Percentiles rank a stretch among this genome's conserved stretches.
These are phyloP conservation scores for Gymnoscopelus microlampas DNA, from an alignment of 2,797 vertebrate genomes.

Conservation along the genomic window DNA sequence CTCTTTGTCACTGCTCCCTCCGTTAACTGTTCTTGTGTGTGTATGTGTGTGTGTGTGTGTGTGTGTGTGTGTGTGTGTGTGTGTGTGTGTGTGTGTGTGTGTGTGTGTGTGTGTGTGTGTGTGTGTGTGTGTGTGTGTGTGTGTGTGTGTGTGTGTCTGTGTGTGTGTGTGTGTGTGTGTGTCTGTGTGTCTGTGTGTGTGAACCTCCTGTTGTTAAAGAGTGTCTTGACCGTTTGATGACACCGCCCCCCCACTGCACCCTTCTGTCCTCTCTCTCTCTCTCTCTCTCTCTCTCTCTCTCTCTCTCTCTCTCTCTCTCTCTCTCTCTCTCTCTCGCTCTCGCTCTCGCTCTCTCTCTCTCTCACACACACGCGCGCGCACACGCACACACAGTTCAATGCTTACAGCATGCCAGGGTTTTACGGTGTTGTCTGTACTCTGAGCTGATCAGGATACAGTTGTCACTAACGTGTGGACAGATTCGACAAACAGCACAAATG, in stretches of 20 bases:
- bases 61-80: constrained; percentile 38
- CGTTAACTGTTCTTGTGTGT: not conserved
- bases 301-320: not conserved
- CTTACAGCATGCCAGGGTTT: too few relatives aligned
- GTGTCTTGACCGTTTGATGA: constrained; percentile 79
- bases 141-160: constrained; percentile 28
- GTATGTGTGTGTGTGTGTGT: constrained; percentile 25
- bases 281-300: not conserved
- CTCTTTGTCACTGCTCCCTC: not conserved
- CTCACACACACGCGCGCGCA: constrained; percentile 6
- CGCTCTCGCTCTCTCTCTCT: not conserved
- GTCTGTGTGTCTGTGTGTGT: constrained; percentile 40
- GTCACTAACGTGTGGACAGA: too few relatives aligned
- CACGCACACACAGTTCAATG: too few relatives aligned
- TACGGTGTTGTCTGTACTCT: too few relatives aligned
- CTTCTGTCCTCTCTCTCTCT: constrained; percentile 62
- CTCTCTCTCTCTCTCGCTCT: constrained; percentile 58
- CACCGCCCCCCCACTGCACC: constrained; percentile 67
- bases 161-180: constrained; percentile 32
- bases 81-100: constrained; percentile 12
- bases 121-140: constrained; percentile 24
- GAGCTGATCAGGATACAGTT: too few relatives aligned
- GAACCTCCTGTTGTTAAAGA: constrained; percentile 71
- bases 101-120: constrained; percentile 16
- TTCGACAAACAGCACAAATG: too few relatives aligned